phyloP scores from a whole-genome alignment of 2,888 invertebrate genomes.

The Drosophila subsilvestris region DNA sequence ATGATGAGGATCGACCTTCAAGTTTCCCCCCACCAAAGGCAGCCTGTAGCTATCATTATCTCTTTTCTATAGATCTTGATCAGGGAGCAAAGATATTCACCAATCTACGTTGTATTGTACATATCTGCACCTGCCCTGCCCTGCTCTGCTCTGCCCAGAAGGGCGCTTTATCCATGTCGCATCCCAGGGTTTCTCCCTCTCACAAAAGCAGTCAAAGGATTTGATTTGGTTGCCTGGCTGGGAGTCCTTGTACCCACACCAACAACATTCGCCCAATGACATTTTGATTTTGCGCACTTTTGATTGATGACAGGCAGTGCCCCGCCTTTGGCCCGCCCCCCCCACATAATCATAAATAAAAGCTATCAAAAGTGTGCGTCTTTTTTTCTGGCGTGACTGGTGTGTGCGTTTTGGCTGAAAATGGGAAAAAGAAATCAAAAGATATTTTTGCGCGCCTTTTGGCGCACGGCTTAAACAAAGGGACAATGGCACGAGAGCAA shows the following conservation, averaged over 20 bases:
- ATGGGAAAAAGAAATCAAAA: conserved; percentile 63
- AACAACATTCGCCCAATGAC: conserved; percentile 48
- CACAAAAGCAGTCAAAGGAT: conserved; percentile 52
- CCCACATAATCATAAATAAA: conserved; percentile 66
- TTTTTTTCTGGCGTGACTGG: conserved; percentile 48
- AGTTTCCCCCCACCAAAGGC: neutral
- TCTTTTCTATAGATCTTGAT: neutral
- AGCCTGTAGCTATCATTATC: neutral
- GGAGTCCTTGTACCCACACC: conserved; percentile 12
- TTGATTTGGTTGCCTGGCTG: conserved; percentile 21
- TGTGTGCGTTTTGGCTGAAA: conserved; percentile 22
- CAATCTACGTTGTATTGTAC: neutral
- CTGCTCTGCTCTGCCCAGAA: conserved; percentile 14
- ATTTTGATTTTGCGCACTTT: conserved; percentile 81
- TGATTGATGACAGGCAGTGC: conserved; percentile 76
- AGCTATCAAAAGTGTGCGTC: conserved; percentile 75
- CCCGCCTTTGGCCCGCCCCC: conserved; percentile 2
- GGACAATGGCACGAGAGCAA: conserved; percentile 55
- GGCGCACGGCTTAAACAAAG: conserved; percentile 68
- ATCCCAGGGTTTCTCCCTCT: neutral
- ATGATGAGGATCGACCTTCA: neutral
- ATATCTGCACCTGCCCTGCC: conserved; percentile 11
- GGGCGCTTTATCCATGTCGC: neutral
- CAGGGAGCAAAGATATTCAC: neutral
- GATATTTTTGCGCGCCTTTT: conserved; percentile 76